phyloP scores from a whole-genome alignment of 2,888 invertebrate genomes.

The Agrotis puta region DNA sequence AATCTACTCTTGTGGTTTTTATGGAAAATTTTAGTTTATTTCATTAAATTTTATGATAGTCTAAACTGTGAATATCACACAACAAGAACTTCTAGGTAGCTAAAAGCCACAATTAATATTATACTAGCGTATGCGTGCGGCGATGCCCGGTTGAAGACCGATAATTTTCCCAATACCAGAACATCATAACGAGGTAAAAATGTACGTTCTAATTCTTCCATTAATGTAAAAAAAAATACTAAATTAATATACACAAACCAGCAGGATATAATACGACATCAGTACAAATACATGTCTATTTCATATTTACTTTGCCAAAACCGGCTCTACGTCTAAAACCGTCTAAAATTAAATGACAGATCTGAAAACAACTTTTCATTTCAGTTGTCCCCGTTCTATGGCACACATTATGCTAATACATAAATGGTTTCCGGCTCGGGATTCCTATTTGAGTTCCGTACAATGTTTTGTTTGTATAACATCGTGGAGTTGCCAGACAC shows the following conservation, averaged over 20 bases:
- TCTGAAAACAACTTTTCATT: constrained; percentile 82
- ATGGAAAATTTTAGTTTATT: not conserved
- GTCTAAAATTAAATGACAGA: constrained; percentile 50
- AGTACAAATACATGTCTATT: constrained; percentile 44
- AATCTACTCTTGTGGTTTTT: not conserved
- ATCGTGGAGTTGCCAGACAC: constrained; percentile 37
- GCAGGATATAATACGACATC: constrained; percentile 24
- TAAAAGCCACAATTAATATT: too few relatives aligned
- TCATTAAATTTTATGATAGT: not conserved
- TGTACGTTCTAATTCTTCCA: not conserved
- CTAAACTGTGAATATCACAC: too few relatives aligned
- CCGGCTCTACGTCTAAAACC: constrained; percentile 63
- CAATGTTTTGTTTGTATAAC: constrained; percentile 69
- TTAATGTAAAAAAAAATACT: not conserved
- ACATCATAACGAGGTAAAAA: not conserved
- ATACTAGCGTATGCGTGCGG: too few relatives aligned
- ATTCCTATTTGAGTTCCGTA: constrained; percentile 63
- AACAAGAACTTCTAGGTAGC: too few relatives aligned
- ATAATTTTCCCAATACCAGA: not conserved
- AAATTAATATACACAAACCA: not conserved
- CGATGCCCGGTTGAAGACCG: too few relatives aligned
- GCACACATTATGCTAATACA: constrained; percentile 74
- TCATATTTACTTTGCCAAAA: constrained; percentile 59
- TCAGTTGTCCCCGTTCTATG: constrained; percentile 68
- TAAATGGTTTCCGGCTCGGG: constrained; percentile 65